Evolutionary conservation across 2,113 vertebrate species (phyloP), one percentile per base, ranked within the genome.

Genomic region (Lichenostomus cassidix): DNA sequence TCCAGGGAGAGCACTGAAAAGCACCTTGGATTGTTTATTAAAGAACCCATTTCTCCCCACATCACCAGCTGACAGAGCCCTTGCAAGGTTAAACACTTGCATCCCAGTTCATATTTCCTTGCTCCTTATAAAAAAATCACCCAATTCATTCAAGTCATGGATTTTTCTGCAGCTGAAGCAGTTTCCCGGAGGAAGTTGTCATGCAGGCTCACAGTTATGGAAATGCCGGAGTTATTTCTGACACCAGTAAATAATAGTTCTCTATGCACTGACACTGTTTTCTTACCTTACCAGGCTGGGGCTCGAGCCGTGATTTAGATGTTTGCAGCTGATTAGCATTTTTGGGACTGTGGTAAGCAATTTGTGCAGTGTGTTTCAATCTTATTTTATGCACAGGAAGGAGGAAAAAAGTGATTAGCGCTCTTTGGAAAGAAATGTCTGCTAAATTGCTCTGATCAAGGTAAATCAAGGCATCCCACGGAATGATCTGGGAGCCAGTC

Each of bases 181-280:
- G 78, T 97, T 97, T 95, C 95, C 93, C 39, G 23, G 94, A 89
- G 95, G 83, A 96, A 96, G 96, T 89, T 96, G 97, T 97, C 90
- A 93, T 47, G n/a, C 82, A 92, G 92, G 55, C 90, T 92, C 94
- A 78, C 76, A 63, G 95, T 96, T 96, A 97, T 97, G 97, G 92
- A 98, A 97, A 97, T 97, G 74, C 7, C 16, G 65, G 84, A 78
- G 97, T 97, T 98, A 96, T 97, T 98, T 97, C 94, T 97, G 97
- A 98, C 96, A 87, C 73, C 31, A 53, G 96, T 96, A 97, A 98
- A 96, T 97, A 97, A 97, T 94, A 90, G 97, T 92, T 95, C 83
- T 88, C 88, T 79, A 44, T 91, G 89, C 92, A 63, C 64, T n/a
- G 14, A 41, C 94, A 79, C 95, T 93, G 92, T 88, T 97, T 96